phyloP scores from a whole-genome alignment of 2,888 invertebrate genomes.

The Cheilosia scutellata region DNA sequence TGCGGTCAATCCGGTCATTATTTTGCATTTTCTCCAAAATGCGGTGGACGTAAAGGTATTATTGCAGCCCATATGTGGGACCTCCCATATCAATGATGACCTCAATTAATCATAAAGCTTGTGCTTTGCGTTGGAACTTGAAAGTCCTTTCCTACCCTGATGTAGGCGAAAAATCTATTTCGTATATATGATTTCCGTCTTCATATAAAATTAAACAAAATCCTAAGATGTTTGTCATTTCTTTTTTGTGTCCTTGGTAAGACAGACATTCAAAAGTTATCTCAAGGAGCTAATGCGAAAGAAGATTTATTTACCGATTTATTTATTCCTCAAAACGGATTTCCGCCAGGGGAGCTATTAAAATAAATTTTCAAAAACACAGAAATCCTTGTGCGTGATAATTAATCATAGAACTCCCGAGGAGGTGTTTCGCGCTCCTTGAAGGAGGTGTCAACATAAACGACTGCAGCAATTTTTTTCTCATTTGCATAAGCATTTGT shows the following conservation, averaged over 20 bases:
- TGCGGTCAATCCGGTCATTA: conserved; percentile 78
- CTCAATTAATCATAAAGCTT: conserved; percentile 70
- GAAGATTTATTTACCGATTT: conserved; percentile 62
- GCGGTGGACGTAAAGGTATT: conserved; percentile 31
- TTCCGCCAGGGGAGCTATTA: conserved; percentile 73
- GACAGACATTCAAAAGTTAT: conserved; percentile 5
- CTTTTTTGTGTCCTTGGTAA: conserved; percentile 5
- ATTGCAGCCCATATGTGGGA: conserved; percentile 58
- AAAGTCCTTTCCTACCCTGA: not conserved
- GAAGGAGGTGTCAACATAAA: conserved; percentile 77
- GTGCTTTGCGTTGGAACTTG: conserved; percentile 23
- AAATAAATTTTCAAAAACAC: conserved; percentile 72
- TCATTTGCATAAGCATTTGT: conserved; percentile 78
- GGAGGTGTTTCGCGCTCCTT: conserved; percentile 35
- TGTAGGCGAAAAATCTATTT: not conserved
- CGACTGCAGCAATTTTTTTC: conserved; percentile 77
- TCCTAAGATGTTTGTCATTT: not conserved
- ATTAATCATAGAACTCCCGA: conserved; percentile 65
- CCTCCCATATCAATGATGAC: conserved; percentile 61
- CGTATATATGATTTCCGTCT: conserved; percentile 23
- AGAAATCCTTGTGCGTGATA: conserved; percentile 66
- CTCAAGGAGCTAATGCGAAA: conserved; percentile 7
- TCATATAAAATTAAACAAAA: conserved; percentile 55
- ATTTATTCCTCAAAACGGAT: conserved; percentile 53
- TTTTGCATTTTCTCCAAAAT: conserved; percentile 59